Evolutionary conservation across 2,113 vertebrate species (phyloP).

Genomic region (Malaclemys terrapin): DNA sequence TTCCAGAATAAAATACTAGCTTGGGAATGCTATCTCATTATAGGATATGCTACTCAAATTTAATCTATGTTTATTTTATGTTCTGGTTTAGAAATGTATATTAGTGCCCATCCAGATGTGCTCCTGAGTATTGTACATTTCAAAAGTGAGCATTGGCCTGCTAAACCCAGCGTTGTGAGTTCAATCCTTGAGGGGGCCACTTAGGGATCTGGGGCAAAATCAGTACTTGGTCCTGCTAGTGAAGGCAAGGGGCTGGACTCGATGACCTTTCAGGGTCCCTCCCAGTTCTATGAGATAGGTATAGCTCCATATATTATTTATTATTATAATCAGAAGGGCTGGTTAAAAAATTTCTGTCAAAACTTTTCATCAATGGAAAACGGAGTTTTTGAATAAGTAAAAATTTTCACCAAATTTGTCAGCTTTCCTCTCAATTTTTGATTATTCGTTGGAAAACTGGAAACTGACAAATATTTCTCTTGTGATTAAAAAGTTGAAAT

Average conservation of each 20-base stretch:
- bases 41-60: not conserved
- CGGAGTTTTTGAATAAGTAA: not conserved
- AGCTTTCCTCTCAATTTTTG: not conserved
- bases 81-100: slow-evolving; percentile 14
- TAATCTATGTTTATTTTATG: slow-evolving; percentile 36
- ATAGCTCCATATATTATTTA: too few species aligned
- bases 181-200: too few species aligned
- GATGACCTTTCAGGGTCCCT: too few species aligned
- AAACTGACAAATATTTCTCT: not conserved
- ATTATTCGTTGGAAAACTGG: not conserved
- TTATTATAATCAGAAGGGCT: slow-evolving; percentile 16
- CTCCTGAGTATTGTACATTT: not conserved
- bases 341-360: not conserved
- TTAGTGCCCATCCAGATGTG: slow-evolving; percentile 34
- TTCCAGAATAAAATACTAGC: not conserved
- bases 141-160: not conserved
- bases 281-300: too few species aligned
- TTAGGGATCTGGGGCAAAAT: too few species aligned
- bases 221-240: too few species aligned
- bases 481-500: not conserved
- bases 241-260: too few species aligned
- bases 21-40: slow-evolving; percentile 28
- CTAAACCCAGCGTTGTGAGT: too few species aligned
- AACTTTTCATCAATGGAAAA: slow-evolving; percentile 26
- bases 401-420: not conserved